Conservation (phyloP, 1,140 invertebrate species). For the Colletes latitarsis region DNA sequence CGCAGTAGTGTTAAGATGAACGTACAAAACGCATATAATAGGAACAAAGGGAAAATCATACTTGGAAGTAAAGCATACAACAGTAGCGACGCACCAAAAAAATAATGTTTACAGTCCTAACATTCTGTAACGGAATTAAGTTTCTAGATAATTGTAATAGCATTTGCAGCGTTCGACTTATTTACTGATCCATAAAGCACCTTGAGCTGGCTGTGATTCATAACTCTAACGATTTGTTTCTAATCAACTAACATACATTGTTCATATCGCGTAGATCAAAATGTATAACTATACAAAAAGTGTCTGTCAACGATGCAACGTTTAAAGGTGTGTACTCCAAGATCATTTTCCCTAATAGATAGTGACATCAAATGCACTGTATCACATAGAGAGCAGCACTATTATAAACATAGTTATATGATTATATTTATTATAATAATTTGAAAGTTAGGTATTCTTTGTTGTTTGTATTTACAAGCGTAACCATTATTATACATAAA, state of each 20-base stretch:
- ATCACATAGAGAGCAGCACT: constrained; percentile 77
- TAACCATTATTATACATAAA: constrained; percentile 80
- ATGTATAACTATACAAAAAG: constrained; percentile 39
- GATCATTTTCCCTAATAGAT: constrained; percentile 74
- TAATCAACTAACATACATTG: constrained; percentile 57
- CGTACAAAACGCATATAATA: constrained; percentile 58
- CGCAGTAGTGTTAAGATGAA: constrained; percentile 67
- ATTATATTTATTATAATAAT: constrained; percentile 82
- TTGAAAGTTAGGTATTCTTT: constrained; percentile 80
- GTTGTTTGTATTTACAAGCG: constrained; percentile 81
- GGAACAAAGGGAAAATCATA: constrained; percentile 70
- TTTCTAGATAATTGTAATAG: constrained; percentile 36
- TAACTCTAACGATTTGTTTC: constrained; percentile 50
- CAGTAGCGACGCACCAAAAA: constrained; percentile 26
- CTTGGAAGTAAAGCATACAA: constrained; percentile 53
- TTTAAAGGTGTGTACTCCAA: constrained; percentile 65
- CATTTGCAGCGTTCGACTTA: constrained; percentile 44
- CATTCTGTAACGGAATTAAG: constrained; percentile 36
- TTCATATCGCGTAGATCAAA: constrained; percentile 51
- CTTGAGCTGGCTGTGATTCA: constrained; percentile 62
- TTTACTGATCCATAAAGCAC: constrained; percentile 52
- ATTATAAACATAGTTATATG: constrained; percentile 79
- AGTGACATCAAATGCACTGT: constrained; percentile 77
- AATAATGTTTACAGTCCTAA: constrained; percentile 28
- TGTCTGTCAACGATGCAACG: constrained; percentile 36